Evolutionary conservation across 2,113 vertebrate genomes (phyloP).

Genomic region (Chitala chitala): DNA sequence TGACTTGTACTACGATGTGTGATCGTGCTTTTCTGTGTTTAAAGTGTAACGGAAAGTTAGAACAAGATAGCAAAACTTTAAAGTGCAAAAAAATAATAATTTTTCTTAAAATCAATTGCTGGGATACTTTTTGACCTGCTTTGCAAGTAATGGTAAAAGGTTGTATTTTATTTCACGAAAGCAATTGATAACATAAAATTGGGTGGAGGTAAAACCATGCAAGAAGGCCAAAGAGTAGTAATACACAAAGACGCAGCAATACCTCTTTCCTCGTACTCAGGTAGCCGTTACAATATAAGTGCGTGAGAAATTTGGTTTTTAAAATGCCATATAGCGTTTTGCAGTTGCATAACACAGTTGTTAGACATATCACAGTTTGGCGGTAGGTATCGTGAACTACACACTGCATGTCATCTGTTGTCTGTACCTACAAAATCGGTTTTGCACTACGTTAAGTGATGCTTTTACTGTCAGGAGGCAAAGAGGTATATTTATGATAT

Average conservation of each 20-base stretch:
- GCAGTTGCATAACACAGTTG: constrained; percentile 1
- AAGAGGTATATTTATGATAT: not conserved
- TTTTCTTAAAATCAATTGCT: not conserved
- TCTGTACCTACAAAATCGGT: not conserved
- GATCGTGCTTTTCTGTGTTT: not conserved
- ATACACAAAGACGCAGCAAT: constrained; percentile 55
- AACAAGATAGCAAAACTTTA: not conserved
- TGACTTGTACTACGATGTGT: constrained; percentile 68
- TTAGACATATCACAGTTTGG: constrained; percentile 12
- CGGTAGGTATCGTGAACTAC: not conserved
- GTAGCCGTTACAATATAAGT: constrained; percentile 46
- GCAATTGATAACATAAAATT: not conserved
- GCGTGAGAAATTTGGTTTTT: not conserved
- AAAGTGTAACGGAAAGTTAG: not conserved
- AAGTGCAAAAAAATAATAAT: constrained; percentile 3
- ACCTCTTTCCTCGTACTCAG: constrained; percentile 55
- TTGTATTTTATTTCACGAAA: not conserved
- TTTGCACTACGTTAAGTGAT: constrained; percentile 5
- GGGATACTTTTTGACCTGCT: not conserved
- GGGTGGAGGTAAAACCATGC: not conserved
- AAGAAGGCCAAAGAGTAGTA: constrained; percentile 24
- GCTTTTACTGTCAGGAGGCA: not conserved
- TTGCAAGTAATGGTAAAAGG: not conserved
- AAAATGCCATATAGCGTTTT: not conserved
- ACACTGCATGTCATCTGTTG: constrained; percentile 4